phyloP scores from a whole-genome alignment of 2,113 vertebrate genomes.

The Daubentonia madagascariensis region DNA sequence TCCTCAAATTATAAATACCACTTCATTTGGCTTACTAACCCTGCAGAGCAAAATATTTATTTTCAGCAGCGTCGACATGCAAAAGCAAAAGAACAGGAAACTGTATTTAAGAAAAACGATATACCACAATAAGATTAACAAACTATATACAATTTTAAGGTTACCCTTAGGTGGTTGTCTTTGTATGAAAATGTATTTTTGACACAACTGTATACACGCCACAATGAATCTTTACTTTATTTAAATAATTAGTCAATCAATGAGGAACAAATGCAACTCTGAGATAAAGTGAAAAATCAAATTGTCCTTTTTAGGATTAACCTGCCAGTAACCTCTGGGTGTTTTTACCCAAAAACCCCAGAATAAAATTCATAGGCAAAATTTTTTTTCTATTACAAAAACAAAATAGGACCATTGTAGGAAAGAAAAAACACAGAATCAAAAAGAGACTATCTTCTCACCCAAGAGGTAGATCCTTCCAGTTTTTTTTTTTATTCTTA shows the following conservation, averaged over 20 bases:
- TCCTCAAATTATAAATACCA: conserved; percentile 66
- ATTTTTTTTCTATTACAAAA: not conserved
- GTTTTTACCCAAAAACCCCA: not conserved
- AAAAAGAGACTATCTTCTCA: not conserved
- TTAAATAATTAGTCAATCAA: conserved; percentile 10
- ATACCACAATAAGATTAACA: conserved; percentile 54
- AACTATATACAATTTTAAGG: conserved; percentile 9
- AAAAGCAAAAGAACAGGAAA: conserved; percentile 66
- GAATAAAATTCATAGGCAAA: not conserved
- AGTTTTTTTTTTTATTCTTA: not conserved
- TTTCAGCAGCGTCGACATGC: conserved; percentile 10
- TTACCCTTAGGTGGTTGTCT: conserved; percentile 11
- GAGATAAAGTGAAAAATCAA: conserved; percentile 29
- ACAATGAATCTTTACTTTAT: conserved; percentile 29
- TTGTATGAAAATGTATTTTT: conserved; percentile 26
- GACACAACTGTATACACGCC: not conserved
- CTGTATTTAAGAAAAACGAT: conserved; percentile 58
- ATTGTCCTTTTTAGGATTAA: conserved; percentile 42
- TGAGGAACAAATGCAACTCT: conserved; percentile 31
- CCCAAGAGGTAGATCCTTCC: not conserved
- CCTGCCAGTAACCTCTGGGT: not conserved
- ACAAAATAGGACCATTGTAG: not conserved
- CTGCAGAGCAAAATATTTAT: conserved; percentile 52
- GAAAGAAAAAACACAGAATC: not conserved
- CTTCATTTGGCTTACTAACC: conserved; percentile 13